A percentile compares a stretch with the other conserved stretches of the same genome.
phyloP scores from a whole-genome alignment of 2,113 vertebrate genomes.

The Onychostruthus taczanowskii region DNA sequence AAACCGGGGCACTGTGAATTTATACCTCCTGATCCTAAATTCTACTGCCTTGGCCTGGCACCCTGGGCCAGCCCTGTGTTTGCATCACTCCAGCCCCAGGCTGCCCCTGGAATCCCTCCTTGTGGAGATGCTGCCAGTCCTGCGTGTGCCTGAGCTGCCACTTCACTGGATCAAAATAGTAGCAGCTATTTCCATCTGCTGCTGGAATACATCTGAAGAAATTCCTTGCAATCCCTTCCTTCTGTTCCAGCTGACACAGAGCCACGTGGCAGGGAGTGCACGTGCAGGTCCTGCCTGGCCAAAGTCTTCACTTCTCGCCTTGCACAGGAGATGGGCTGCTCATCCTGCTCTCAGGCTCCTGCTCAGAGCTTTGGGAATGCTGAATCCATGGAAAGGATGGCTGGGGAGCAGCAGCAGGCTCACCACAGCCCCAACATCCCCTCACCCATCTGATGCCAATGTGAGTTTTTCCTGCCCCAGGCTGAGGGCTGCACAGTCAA shows the following conservation, averaged over 20 bases:
- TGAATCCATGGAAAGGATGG: neutral
- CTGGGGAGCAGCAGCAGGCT: neutral
- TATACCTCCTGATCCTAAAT: neutral
- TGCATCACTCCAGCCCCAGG: neutral
- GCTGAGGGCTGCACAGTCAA: neutral
- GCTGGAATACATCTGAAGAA: constrained; percentile 11
- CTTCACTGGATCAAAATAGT: constrained; percentile 11
- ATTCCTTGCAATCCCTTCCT: neutral
- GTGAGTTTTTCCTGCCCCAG: neutral
- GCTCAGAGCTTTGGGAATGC: neutral
- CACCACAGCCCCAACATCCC: too few relatives aligned
- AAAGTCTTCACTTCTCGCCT: neutral
- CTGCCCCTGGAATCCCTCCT: neutral
- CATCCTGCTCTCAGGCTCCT: neutral
- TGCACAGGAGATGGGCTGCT: neutral
- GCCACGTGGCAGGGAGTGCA: neutral
- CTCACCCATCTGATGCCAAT: rapidly evolving
- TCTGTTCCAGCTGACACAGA: neutral
- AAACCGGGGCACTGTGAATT: neutral
- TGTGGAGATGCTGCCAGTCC: constrained; percentile 7
- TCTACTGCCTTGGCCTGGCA: neutral
- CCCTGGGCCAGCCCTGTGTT: neutral
- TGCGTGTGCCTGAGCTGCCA: neutral
- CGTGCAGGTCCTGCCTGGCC: rapidly evolving
- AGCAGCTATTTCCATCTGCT: constrained; percentile 51